Percentiles rank a stretch among this genome's conserved stretches.
Conservation (phyloP, 2,797 vertebrate species). For the Loriculus beryllinus region DNA sequence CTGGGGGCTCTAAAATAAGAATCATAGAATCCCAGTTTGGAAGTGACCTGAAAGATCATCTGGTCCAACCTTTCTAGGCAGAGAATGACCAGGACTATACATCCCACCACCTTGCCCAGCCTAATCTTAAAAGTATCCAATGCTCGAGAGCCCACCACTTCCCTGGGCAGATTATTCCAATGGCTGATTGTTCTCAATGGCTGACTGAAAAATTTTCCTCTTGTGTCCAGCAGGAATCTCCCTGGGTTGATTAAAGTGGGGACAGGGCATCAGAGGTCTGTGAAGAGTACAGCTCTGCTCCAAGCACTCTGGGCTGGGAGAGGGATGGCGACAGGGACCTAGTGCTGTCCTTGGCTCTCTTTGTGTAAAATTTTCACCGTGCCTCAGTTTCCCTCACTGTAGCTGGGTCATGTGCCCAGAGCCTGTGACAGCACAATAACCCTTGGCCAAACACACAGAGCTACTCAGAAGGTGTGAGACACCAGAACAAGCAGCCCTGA, state of each 20-base stretch:
- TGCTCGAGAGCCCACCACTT: not conserved
- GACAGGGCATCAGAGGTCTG: not conserved
- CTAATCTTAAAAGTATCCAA: not conserved
- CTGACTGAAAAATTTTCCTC: not conserved
- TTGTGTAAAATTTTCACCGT: not conserved
- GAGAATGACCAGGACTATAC: not conserved
- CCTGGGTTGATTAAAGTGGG: not conserved
- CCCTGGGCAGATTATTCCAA: not conserved
- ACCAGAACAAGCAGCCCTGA: not conserved
- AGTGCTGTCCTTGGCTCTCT: not conserved
- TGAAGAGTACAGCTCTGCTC: not conserved
- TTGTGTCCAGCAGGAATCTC: not conserved
- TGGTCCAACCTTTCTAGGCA: not conserved
- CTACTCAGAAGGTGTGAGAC: not conserved
- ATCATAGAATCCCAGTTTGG: not conserved
- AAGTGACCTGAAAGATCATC: not conserved
- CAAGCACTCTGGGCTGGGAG: rapidly evolving
- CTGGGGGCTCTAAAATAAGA: not conserved
- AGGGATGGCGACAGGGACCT: not conserved
- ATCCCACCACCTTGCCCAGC: not conserved
- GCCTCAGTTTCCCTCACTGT: not conserved
- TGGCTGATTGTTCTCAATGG: not conserved
- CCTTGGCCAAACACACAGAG: not conserved
- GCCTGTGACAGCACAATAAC: not conserved
- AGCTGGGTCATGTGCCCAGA: not conserved